Evolutionary conservation across 2,113 vertebrate genomes (phyloP).

Genomic region (Oxygymnocypris stewartii): DNA sequence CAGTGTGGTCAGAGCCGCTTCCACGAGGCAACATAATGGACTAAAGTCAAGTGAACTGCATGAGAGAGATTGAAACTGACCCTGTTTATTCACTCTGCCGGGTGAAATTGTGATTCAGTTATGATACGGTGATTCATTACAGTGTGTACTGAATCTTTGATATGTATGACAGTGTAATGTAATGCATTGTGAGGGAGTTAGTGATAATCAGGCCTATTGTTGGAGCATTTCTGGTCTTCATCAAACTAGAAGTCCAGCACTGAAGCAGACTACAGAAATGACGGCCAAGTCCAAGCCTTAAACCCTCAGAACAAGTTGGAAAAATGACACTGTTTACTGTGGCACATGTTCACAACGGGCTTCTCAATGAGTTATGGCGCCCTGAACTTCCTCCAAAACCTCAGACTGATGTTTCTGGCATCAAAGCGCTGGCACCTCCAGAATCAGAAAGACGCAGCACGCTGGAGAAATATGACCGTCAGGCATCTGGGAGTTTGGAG

Average conservation of each 20-base stretch:
- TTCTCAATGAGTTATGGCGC: slow-evolving; percentile 44
- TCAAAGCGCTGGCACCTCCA: slow-evolving; percentile 39
- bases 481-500: slow-evolving; percentile 31
- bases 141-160: not conserved
- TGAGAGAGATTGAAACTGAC: not conserved
- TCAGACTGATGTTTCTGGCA: slow-evolving; percentile 55
- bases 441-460: slow-evolving; percentile 50
- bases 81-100: not conserved
- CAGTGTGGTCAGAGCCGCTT: not conserved
- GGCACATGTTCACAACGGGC: slow-evolving; percentile 38
- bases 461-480: slow-evolving; percentile 33
- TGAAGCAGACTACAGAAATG: not conserved
- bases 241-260: not conserved
- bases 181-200: not conserved
- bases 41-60: not conserved
- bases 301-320: not conserved
- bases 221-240: not conserved
- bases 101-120: not conserved
- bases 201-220: not conserved
- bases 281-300: not conserved
- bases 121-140: not conserved
- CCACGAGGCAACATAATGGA: not conserved
- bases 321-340: slow-evolving; percentile 39
- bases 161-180: not conserved
- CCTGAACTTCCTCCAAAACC: slow-evolving; percentile 50